Base-by-base conservation (phyloP, 2,797 vertebrate genomes). In the Peromyscus nudipes region DNA sequence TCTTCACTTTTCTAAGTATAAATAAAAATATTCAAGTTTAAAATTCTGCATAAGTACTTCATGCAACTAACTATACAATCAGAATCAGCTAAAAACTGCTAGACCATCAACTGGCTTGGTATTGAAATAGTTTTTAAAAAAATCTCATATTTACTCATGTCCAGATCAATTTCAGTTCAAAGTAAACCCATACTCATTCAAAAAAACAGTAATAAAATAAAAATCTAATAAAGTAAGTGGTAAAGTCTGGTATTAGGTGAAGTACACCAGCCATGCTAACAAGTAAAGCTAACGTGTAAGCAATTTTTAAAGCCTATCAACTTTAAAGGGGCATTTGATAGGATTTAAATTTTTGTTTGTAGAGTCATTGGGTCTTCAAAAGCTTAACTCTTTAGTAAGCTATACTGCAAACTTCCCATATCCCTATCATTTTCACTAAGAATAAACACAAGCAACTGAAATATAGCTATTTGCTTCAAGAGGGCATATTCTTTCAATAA, bases 1-100 rank as follows among this genome's bases (percentile, higher is more conserved):
- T 99, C 98, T 99, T 99, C 97, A 99, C 99, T 98, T 99, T 99
- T 98, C 99, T 99, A 98, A 96, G 96, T 94, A 92, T 77, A 96
- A 98, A 96, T 97, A 98, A 92, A 98, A 97, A 95, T 80, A 94
- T 34, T 76, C 83, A 92, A 81, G 67, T 91, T 97, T 96, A 94
- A 55, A 83, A 93, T 31, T 95, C 62, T 92, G 62, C 94, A 95
- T 88, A 76, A 94, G 84, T 31, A 94, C 27, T 94, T 83, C 86
- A 91, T 84, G 23, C 31, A 96, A 82, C 75, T 75, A 95, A 60
- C 21, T 93, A 88, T 0, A 84, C 10, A 85, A 94, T 81, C 23
- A 96, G 90, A 93, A 96, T 82, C 83, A 79, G 46, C 73, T 94
- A 91, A 92, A 89, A 89, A 64, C 21, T 69, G 49, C 34, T 31